Base-by-base conservation (phyloP, 2,888 invertebrate genomes). In the Tupiocoris notatus region DNA sequence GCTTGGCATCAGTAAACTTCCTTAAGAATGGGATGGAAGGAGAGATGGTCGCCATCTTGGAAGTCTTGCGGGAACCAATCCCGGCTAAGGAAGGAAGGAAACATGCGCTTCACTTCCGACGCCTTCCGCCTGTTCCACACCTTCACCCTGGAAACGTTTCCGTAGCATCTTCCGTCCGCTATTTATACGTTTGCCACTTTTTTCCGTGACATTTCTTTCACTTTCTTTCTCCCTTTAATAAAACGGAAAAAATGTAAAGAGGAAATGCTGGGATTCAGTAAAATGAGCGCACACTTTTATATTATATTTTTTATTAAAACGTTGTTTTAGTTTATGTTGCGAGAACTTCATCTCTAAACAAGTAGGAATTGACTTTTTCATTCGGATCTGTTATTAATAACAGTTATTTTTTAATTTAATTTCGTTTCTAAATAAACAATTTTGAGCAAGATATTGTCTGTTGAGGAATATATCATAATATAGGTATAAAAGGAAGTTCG, bases 71-170 rank as follows among this genome's bases (percentile, higher is more conserved):
- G 67, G 75, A 39, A 39, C 75, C 75, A 75, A 75, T 75, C 75
- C 75, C 67, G 67, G 75, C n/a, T 23, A 58, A 75, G 75, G 75
- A 75, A 75, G 75, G 75, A 75, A 75, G 75, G 67, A 63, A 67
- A 75, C 75, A 75, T 75, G 75, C 75, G 75, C 75, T 67, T 64
- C 54, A 75, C 75, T 75, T 75, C 75, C 75, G 75, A 24, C 75
- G 65, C 73, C 73, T 73, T 59, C 59, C 20, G 39, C 63, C 25
- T 12, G 22, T 39, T 20, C 54, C 61, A 25, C 59, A 59, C 24
- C 6, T 18, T n/a, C 59, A 3, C 59, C 3, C n/a, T n/a, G n/a
- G 12, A 12, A 39, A 39, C 3, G 39, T 12, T 39, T 39, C 39
- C 39, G 39, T 39, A 12, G 39, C 12, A 39, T 39, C 12, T 39